These are phyloP conservation scores for Bibio marci DNA, from an alignment of 2,888 invertebrate species.

Conservation along the genomic window DNA sequence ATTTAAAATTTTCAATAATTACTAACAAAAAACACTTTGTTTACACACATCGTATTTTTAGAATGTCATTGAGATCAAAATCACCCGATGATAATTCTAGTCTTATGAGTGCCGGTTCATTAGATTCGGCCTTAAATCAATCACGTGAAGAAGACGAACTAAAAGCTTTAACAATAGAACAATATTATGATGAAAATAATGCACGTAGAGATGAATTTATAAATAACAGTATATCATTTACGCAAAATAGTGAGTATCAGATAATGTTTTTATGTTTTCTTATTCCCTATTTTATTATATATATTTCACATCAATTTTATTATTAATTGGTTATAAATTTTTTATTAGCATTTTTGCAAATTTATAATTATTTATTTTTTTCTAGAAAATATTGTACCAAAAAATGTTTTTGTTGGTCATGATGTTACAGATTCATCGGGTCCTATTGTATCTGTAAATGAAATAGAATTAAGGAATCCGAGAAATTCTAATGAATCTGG, in stretches of 20 bases:
- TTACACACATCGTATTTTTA: no score
- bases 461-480: conserved; percentile 4
- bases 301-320: no score
- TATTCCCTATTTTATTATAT: no score
- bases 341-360: no score
- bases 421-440: conserved; percentile 3
- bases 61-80: conserved; percentile 56
- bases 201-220: no score
- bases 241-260: no score
- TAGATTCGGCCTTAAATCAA: conserved; percentile 75
- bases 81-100: conserved; percentile 54
- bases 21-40: neutral
- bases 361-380: neutral
- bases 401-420: conserved; percentile 25
- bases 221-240: no score
- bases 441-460: conserved; percentile 2
- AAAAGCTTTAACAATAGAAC: conserved; percentile 38
- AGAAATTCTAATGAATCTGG: conserved; percentile 7
- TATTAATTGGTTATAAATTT: no score
- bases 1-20: neutral
- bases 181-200: conserved; percentile 17
- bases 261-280: no score
- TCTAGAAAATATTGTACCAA: neutral
- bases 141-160: conserved; percentile 69
- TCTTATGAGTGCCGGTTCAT: conserved; percentile 49